Conservation (phyloP, 2,113 vertebrate species). For the Alligator mississippiensis region DNA sequence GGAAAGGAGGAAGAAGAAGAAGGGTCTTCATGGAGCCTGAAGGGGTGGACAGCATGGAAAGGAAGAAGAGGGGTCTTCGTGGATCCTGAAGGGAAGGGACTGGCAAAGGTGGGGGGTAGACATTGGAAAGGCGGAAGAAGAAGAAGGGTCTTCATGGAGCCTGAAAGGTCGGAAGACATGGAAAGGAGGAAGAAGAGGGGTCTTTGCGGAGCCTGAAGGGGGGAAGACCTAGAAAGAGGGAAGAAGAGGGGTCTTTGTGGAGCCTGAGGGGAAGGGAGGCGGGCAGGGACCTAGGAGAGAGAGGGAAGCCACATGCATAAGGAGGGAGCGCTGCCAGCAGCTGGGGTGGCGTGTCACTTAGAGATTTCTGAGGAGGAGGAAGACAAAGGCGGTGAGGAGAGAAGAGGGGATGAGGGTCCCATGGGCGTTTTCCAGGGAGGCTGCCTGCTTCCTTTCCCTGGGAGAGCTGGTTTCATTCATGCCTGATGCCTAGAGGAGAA, state of each 20-base stretch:
- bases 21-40: not conserved
- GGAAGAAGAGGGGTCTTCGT: not conserved
- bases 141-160: not conserved
- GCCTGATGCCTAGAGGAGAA: not conserved
- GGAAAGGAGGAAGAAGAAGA: not conserved
- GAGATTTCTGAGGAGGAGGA: not conserved
- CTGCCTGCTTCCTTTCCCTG: not conserved
- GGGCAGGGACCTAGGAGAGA: not conserved
- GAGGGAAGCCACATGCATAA: not conserved
- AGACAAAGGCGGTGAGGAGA: fast-evolving
- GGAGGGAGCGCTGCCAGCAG: not conserved
- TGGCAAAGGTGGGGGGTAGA: not conserved
- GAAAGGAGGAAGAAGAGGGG: no score
- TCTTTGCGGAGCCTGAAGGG: no score
- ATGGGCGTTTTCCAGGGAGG: fast-evolving
- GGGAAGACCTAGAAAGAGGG: no score
- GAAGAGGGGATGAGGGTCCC: not conserved
- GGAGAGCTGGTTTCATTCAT: not conserved
- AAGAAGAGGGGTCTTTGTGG: no score
- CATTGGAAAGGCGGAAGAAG: not conserved
- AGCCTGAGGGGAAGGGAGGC: not conserved
- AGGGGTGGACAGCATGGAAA: not conserved
- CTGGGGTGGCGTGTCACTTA: no score
- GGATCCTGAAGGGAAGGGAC: not conserved
- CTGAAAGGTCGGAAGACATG: no score